Evolutionary conservation across 1,140 invertebrate genomes (phyloP), one percentile per base, ranked within the genome.

Genomic region (Chironomus striatipennis): DNA sequence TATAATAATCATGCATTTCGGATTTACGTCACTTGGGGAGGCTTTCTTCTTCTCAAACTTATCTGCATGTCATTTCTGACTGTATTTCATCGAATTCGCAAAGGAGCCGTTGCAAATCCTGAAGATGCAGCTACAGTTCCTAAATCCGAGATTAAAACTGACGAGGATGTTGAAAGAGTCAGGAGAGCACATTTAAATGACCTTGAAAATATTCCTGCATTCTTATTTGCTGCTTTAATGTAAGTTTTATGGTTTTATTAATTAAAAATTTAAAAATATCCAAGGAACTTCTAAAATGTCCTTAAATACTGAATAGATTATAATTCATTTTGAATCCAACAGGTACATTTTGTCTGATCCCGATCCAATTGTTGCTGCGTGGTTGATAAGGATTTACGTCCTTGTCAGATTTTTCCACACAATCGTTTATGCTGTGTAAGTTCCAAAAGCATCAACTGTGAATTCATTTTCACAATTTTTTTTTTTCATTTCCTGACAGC

Each of bases 121-220:
- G 43, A 47, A 73, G 74, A 43, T 43, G 20, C 42, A 17, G 34
- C 15, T 15, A 24, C 15, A 12, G 9, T 12, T 15, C 24, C 20
- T 20, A 47, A 47, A 43, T 12, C 1, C 12, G 65, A 21, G 20
- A 74, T 20, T 15, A 42, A 65, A 10, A 67, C 4, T 24, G 43
- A 73, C 15, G 67, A 43, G 2, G 9, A 73, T 34, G 67, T 73
- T 1, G 42, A 75, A 12, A 5, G 64, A 7, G 65, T 74, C 6
- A 15, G 24, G 42, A n/a, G 89, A 77, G 87, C 88, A n/a, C 90
- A 91, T 78, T 80, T 85, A 74, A 91, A 91, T 77, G 90, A 91
- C 78, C 76, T 91, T 74, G 90, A 91, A 79, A 91, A 90, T 76
- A 85, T 91, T 75, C 79, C 88, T 9, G 83, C 87, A 6, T 91